Evolutionary conservation across 2,113 vertebrate species (phyloP).

Genomic region (Psittacus erithacus): DNA sequence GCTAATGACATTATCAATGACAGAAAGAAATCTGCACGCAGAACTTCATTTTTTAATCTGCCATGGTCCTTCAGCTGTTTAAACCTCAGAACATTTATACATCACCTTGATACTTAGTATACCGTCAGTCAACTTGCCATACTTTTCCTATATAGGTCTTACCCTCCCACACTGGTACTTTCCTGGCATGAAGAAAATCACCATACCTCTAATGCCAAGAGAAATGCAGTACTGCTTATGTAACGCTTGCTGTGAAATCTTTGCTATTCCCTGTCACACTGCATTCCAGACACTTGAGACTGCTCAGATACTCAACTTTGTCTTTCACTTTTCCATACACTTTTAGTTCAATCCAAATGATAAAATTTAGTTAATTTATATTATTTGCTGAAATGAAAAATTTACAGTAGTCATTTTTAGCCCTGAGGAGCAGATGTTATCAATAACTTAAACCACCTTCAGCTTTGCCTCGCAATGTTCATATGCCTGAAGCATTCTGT

Average conservation of each 20-base stretch:
- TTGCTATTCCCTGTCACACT: neutral
- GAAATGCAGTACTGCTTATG: neutral
- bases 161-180: neutral
- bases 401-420: neutral
- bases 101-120: neutral
- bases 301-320: neutral
- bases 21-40: neutral
- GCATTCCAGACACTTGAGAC: neutral
- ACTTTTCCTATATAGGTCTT: neutral
- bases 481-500: conserved; percentile 66
- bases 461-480: conserved; percentile 73
- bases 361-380: conserved; percentile 19
- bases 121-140: neutral
- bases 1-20: neutral
- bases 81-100: neutral
- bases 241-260: neutral
- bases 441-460: conserved; percentile 75
- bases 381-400: conserved; percentile 38
- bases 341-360: neutral
- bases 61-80: neutral
- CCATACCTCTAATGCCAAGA: neutral
- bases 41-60: neutral
- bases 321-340: neutral
- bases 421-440: conserved; percentile 49
- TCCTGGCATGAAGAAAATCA: neutral